Base-by-base conservation (phyloP, 2,888 invertebrate species). In the Oscheius sp. region DNA sequence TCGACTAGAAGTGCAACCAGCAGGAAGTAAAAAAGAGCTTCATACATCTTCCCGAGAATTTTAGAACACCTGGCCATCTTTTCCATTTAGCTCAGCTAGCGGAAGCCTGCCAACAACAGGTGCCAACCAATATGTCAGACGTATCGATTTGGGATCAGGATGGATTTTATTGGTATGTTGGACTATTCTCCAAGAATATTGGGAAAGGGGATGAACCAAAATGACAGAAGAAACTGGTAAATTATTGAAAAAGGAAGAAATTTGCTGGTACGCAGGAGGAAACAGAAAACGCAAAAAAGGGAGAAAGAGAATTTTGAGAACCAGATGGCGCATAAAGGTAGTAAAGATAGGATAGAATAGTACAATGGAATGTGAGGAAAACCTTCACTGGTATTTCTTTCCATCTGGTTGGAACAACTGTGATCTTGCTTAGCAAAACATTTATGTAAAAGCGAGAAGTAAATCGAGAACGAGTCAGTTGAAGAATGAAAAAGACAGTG, bases 71-170 rank as follows among this genome's bases (percentile, higher is more conserved):
- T n/a, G n/a, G n/a, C 52, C 3, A 33, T 5, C 34, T 55, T 55
- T 55, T 31, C 55, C n/a, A 55, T 55, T 55, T 42, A 29, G 6
- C n/a, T 27, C 45, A 31, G 17, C 61, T 45, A 45, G 42, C 61
- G 61, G 45, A 61, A 61, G 61, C 29, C 29, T 61, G 61, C 61
- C 61, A 61, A 45, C 45, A 61, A 61, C 61, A 61, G 61, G 61
- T 61, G 61, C 61, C 61, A 61, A 61, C 61, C 61, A 42, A 61
- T 61, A 42, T 61, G 39, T 61, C 61, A 61, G 61, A 42, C 33
- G 34, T 61, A 61, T 61, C 31, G 61, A 61, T 61, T 61, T n/a
- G 61, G 20, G 42, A 17, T 8, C 42, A n/a, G n/a, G n/a, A n/a
- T n/a, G n/a, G n/a, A n/a, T n/a, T n/a, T n/a, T n/a, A n/a, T n/a